These are phyloP conservation scores for Steatocranus sp. DNA, from an alignment of 2,797 vertebrate species.

Conservation along the genomic window DNA sequence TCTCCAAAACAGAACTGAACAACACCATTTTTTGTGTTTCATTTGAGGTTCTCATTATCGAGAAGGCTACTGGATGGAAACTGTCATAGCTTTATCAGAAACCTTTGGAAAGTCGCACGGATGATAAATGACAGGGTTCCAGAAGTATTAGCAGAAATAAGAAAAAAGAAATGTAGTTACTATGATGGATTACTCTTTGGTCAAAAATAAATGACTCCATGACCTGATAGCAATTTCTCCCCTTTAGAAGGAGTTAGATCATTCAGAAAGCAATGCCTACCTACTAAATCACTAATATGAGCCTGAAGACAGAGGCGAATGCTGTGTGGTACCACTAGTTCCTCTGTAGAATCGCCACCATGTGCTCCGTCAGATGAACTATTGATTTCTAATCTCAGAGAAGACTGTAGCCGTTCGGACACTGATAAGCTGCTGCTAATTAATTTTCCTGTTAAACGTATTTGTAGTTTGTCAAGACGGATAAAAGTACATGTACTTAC, in stretches of 20 bases:
- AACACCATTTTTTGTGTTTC: background rate
- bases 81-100: background rate
- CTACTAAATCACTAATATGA: background rate
- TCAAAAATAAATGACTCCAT: background rate
- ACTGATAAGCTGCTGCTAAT: background rate
- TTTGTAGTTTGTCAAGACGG: background rate
- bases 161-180: background rate
- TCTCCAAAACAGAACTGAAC: background rate
- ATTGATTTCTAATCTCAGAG: background rate
- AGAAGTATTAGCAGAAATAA: background rate
- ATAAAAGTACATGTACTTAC: background rate
- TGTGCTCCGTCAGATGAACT: background rate
- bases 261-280: background rate
- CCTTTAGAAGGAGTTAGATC: background rate
- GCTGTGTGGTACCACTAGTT: background rate
- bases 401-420: background rate
- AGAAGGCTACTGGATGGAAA: background rate
- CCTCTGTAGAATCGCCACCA: background rate
- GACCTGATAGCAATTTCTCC: background rate
- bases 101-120: background rate
- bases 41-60: background rate
- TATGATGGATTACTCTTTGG: conserved; percentile 18
- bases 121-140: conserved; percentile 28
- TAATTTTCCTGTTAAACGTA: background rate
- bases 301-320: background rate